These are phyloP conservation scores for Leptonema lineaticorne DNA, from an alignment of 1,140 invertebrate species.

Conservation along the genomic window DNA sequence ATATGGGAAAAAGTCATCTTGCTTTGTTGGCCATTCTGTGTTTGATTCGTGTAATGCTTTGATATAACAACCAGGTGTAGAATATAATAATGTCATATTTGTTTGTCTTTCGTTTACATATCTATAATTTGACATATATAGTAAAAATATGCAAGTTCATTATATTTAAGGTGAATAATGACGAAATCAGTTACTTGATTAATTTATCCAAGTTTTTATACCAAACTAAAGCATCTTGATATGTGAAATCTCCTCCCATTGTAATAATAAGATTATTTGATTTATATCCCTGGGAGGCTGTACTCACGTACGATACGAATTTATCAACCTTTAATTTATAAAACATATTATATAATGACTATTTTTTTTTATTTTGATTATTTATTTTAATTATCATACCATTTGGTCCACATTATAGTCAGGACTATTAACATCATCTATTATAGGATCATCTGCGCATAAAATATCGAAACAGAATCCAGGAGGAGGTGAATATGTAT, in stretches of 20 bases:
- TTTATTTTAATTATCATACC: conserved; percentile 51
- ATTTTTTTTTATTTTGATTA: background rate
- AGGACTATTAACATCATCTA: conserved; percentile 70
- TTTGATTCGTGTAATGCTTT: conserved; percentile 75
- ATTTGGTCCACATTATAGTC: conserved; percentile 69
- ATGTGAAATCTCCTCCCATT: conserved; percentile 94
- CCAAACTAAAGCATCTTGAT: conserved; percentile 81
- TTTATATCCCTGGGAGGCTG: conserved; percentile 58
- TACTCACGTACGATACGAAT: conserved; percentile 59
- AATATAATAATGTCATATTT: conserved; percentile 83
- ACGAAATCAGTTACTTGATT: conserved; percentile 66
- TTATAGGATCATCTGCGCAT: conserved; percentile 80
- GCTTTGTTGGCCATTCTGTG: conserved; percentile 67
- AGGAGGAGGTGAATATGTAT: conserved; percentile 77
- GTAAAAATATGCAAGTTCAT: background rate
- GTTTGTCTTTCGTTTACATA: conserved; percentile 62
- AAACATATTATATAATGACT: background rate
- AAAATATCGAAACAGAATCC: conserved; percentile 89
- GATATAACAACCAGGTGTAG: conserved; percentile 92
- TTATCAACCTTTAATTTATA: conserved; percentile 53
- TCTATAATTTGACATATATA: conserved; percentile 42
- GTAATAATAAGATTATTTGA: conserved; percentile 82
- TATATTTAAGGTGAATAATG: background rate
- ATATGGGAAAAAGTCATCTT: conserved; percentile 92
- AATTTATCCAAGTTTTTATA: conserved; percentile 88